These are phyloP conservation scores for Glaucidium brasilianum DNA, from an alignment of 2,113 vertebrate genomes.

Conservation along the genomic window DNA sequence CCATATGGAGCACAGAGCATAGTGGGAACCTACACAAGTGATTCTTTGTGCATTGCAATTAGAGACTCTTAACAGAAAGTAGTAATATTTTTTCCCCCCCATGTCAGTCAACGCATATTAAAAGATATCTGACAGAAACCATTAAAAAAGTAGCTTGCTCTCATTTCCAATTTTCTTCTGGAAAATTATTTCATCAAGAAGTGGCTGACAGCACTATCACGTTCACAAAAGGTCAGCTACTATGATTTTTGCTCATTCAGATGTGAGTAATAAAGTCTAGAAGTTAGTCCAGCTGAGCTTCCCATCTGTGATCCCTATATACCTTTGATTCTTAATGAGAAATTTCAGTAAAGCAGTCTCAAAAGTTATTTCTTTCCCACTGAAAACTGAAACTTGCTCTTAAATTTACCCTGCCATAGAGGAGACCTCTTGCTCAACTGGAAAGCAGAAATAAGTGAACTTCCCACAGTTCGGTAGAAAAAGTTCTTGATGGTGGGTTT, in stretches of 20 bases:
- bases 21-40: neutral
- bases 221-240: neutral
- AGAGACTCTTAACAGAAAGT: neutral
- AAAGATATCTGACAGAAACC: conserved; percentile 10
- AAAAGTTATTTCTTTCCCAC: conserved; percentile 63
- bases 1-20: conserved; percentile 3
- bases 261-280: conserved; percentile 14
- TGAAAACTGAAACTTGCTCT: conserved; percentile 80
- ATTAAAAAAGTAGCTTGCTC: neutral
- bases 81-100: neutral
- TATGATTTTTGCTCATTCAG: conserved; percentile 17
- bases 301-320: neutral
- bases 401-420: conserved; percentile 81
- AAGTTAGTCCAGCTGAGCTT: conserved; percentile 53
- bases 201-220: neutral
- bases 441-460: conserved; percentile 78
- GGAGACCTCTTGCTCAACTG: conserved; percentile 81
- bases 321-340: conserved; percentile 26
- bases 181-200: conserved; percentile 10
- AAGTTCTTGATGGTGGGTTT: conserved; percentile 86
- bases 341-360: conserved; percentile 32
- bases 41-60: conserved; percentile 7
- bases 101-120: neutral
- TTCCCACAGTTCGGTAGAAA: conserved; percentile 81
- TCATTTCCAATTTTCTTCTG: conserved; percentile 27